These are phyloP conservation scores for Paracyclopina nana DNA, from an alignment of 1,140 invertebrate genomes.

Conservation along the genomic window DNA sequence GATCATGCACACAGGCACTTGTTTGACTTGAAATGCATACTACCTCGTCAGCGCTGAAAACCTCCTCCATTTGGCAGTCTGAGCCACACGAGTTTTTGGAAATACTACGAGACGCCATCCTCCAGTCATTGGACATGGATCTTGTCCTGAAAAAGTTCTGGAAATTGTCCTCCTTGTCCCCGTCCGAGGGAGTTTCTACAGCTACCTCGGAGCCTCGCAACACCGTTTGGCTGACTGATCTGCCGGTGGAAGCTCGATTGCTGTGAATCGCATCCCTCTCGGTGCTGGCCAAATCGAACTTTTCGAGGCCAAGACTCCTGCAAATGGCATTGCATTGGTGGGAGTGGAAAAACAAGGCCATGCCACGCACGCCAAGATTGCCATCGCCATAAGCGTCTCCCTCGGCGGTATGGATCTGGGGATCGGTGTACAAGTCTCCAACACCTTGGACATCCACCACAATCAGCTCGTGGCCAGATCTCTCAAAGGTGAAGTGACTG, in stretches of 20 bases:
- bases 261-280: constrained; percentile 23
- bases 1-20: too few relatives aligned
- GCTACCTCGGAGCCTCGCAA: constrained; percentile 2
- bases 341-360: constrained; percentile 40
- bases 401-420: constrained; percentile 36
- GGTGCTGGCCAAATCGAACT: constrained; percentile 32
- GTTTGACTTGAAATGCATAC: too few relatives aligned
- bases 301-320: constrained; percentile 29
- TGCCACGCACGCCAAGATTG: constrained; percentile 36
- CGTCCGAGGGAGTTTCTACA: constrained; percentile 10
- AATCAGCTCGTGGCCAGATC: constrained; percentile 36
- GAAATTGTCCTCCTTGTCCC: not conserved
- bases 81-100: too few relatives aligned
- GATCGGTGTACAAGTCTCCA: constrained; percentile 40
- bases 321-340: constrained; percentile 38
- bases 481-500: constrained; percentile 41
- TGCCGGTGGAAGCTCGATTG: not conserved
- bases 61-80: too few relatives aligned
- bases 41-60: too few relatives aligned
- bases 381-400: constrained; percentile 34
- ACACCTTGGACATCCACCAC: constrained; percentile 43
- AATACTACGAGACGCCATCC: too few relatives aligned
- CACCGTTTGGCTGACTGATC: constrained; percentile 10
- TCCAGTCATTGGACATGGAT: too few relatives aligned
- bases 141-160: not conserved